Evolutionary conservation across 2,113 vertebrate species (phyloP), one percentile per base, ranked within the genome.

Genomic region (Crotalus helleri): DNA sequence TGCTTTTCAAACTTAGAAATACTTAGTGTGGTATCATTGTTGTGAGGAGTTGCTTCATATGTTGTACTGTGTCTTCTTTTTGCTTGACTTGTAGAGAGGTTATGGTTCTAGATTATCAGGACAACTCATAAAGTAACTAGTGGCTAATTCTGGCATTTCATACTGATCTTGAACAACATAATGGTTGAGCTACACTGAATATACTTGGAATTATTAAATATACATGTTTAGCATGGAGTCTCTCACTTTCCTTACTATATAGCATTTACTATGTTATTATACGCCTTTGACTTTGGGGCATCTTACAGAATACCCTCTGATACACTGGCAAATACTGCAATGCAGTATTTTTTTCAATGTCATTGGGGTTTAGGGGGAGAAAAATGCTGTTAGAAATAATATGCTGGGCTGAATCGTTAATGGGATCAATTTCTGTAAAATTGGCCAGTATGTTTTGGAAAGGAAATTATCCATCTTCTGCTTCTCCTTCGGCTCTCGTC

Each of bases 341-440:
- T 98, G 98, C 98, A 98, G 98, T 97, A 97, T 97, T 98, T 97
- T 96, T 95, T 97, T 57, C 97, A 97, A 96, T 98, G 98, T 98
- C 98, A 97, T 95, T 97, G 95, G 95, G 96, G 96, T 96, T 97
- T 97, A 94, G 0, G 95, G 74, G 94, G 96, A 92, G 90, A 93
- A 93, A 96, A 92, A 93, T 95, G 94, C 95, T 44, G 3, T 93
- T 95, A 94, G 93, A 85, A 88, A 91, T 81, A 33, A 29, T 13
- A 23, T 94, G 88, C 5, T 55, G 74, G 91, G 1, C 0, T 29
- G 81, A 92, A 46, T 90, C 88, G 89, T 90, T 12, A 12, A 44
- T 58, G 87, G 94, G 54, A 86, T 94, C 89, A 94, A 93, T 46
- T 94, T 55, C 55, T 49, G 90, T 46, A 92, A 53, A 95, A 96